These are phyloP conservation scores for Pyxicephalus adspersus DNA, from an alignment of 2,113 vertebrate species.

Conservation along the genomic window DNA sequence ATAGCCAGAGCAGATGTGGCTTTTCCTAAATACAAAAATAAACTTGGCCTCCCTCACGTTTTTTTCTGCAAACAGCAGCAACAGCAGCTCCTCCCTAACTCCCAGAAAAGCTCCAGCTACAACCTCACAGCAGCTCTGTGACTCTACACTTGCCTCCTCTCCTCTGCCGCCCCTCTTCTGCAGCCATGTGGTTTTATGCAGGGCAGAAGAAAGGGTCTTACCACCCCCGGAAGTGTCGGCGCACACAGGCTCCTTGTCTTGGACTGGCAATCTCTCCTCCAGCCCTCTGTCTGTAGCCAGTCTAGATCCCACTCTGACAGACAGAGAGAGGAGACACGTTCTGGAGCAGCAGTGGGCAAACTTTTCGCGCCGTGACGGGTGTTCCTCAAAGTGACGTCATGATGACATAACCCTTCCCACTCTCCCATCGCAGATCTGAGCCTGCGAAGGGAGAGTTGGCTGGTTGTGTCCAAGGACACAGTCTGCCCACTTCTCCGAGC, in stretches of 20 bases:
- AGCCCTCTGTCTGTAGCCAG: conserved; percentile 63
- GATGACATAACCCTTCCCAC: too few species aligned
- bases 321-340: conserved; percentile 53
- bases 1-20: conserved; percentile 1
- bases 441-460: too few species aligned
- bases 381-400: too few species aligned
- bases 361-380: too few species aligned
- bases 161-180: conserved; percentile 45
- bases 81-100: conserved; percentile 36
- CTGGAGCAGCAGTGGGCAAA: too few species aligned
- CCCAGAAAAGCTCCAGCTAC: conserved; percentile 26
- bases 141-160: conserved; percentile 17
- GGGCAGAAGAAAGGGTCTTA: conserved; percentile 53
- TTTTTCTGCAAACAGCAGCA: conserved; percentile 17
- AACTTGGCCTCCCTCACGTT: conserved; percentile 41
- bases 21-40: conserved; percentile 10
- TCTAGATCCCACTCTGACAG: conserved; percentile 60
- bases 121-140: conserved; percentile 8
- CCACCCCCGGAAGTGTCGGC: conserved; percentile 58
- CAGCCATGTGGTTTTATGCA: conserved; percentile 36
- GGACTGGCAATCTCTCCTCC: conserved; percentile 57
- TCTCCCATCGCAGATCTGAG: too few species aligned
- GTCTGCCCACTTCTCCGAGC: too few species aligned
- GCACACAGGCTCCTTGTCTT: conserved; percentile 61
- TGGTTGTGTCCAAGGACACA: too few species aligned